phyloP scores from a whole-genome alignment of 2,113 vertebrate species.

The Pachyramphus minor region DNA sequence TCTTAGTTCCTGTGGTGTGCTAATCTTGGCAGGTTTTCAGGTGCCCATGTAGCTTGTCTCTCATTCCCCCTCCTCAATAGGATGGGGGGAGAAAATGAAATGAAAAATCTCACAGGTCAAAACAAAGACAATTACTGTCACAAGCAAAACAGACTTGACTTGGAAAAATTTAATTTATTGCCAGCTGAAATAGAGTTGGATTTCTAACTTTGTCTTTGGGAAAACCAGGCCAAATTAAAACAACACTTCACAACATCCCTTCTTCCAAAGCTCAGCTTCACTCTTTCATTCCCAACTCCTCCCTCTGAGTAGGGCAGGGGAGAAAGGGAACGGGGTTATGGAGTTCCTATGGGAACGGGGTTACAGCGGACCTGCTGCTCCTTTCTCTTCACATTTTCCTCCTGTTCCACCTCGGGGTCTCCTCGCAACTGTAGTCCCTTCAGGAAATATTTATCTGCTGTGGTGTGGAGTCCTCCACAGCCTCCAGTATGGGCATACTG shows the following conservation, averaged over 20 bases:
- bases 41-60: not conserved
- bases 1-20: not conserved
- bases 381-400: not conserved
- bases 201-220: not conserved
- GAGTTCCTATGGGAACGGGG: no score
- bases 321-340: not conserved
- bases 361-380: rapidly evolving
- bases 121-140: not conserved
- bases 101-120: not conserved
- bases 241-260: not conserved
- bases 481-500: not conserved
- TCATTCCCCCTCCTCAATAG: not conserved
- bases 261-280: not conserved
- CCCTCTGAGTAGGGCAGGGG: rapidly evolving
- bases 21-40: not conserved
- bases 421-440: not conserved
- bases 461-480: not conserved
- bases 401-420: not conserved
- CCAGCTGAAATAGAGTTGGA: not conserved
- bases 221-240: not conserved
- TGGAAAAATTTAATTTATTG: not conserved
- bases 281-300: not conserved
- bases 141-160: not conserved
- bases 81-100: not conserved
- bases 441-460: not conserved